Conservation (phyloP, 2,797 vertebrate genomes). For the Xenopus petersii region DNA sequence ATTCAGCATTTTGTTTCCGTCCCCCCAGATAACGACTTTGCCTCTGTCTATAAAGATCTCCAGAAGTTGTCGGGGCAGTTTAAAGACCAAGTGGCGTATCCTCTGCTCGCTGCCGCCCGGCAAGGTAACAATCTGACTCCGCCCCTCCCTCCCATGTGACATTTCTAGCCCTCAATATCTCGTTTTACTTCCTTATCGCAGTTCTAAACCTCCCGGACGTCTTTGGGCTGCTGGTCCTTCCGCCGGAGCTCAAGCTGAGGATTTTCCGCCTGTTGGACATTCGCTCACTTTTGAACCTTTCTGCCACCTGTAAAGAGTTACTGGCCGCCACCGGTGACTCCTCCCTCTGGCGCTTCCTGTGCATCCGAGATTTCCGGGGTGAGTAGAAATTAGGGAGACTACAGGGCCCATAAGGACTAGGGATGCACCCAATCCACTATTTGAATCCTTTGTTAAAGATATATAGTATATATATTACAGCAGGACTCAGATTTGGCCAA, state of each 20-base stretch:
- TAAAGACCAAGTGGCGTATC: constrained; percentile 91
- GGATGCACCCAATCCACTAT: too few species aligned
- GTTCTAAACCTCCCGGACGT: constrained; percentile 85
- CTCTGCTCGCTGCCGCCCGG: constrained; percentile 84
- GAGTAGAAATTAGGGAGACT: constrained; percentile 16
- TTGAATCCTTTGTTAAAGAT: too few species aligned
- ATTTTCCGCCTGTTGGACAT: constrained; percentile 84
- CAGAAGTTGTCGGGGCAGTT: constrained; percentile 84
- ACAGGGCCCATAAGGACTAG: too few species aligned
- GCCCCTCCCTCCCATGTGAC: too few species aligned
- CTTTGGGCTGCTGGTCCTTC: constrained; percentile 84
- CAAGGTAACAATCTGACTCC: constrained; percentile 69
- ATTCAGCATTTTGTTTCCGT: not conserved
- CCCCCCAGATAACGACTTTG: constrained; percentile 67
- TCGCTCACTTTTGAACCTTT: constrained; percentile 73
- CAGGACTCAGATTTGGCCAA: too few species aligned
- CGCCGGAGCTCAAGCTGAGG: constrained; percentile 84
- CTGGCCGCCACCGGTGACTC: constrained; percentile 71
- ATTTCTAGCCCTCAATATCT: too few species aligned
- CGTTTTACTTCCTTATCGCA: constrained; percentile 49
- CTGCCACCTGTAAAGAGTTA: constrained; percentile 76
- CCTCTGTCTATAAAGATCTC: constrained; percentile 78
- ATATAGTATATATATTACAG: too few species aligned
- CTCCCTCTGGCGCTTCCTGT: constrained; percentile 86
- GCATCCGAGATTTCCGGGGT: constrained; percentile 83